Conservation (phyloP, 2,113 vertebrate species). For the Caretta caretta region DNA sequence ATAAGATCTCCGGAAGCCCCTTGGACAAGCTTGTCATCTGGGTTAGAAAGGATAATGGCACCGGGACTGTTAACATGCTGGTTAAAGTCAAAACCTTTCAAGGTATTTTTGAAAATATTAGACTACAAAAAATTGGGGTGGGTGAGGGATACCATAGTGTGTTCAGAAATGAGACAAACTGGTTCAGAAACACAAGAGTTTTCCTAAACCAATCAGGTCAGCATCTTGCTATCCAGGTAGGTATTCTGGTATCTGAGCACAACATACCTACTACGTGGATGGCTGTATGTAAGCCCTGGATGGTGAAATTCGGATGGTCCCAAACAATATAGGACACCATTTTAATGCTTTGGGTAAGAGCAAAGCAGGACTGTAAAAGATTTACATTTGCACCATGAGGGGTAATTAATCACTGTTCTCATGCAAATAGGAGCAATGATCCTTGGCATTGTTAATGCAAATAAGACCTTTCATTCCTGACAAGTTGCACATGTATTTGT, state of each 20-base stretch:
- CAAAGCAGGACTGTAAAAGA: neutral
- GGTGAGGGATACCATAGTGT: neutral
- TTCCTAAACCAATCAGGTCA: rapidly evolving
- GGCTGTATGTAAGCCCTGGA: neutral
- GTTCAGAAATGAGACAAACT: neutral
- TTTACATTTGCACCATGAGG: neutral
- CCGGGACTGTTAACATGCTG: conserved; percentile 83
- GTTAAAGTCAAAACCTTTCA: conserved; percentile 84
- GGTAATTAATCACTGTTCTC: neutral
- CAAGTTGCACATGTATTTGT: neutral
- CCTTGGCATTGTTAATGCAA: neutral
- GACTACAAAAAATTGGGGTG: neutral
- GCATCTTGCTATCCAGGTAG: neutral
- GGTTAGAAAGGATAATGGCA: conserved; percentile 88
- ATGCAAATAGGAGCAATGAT: neutral
- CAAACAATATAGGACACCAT: neutral
- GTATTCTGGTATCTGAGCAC: neutral
- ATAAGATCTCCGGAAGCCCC: conserved; percentile 86
- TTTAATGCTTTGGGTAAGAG: neutral
- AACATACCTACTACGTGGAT: neutral
- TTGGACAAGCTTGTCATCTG: conserved; percentile 87
- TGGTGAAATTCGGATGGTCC: neutral
- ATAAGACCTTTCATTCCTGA: neutral
- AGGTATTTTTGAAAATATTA: conserved; percentile 75
- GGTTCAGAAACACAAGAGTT: neutral